Evolutionary conservation across 2,113 vertebrate species (phyloP), one percentile per base, ranked within the genome.

Genomic region (Crotalus viridis): DNA sequence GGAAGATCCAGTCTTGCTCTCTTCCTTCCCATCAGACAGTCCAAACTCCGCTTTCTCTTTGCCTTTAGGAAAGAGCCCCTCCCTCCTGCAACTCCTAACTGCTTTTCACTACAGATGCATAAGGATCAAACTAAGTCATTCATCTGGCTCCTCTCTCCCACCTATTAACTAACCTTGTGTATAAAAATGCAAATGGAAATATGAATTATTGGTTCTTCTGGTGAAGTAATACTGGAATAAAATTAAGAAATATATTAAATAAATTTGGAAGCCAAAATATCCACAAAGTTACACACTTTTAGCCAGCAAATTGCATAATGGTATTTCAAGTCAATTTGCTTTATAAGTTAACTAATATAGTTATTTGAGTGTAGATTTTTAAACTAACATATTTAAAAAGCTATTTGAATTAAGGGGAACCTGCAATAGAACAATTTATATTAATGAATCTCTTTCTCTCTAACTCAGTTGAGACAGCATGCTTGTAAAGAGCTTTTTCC

Each of bases 351-450:
- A 92, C 96, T 94, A 95, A 94, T 94, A 39, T 39, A 96, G 91
- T 87, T 91, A 91, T 94, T 95, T 86, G 48, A 19, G 90, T 94
- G 64, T 51, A 61, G 61, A 55, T 94, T 85, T 93, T 95, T 94
- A 46, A 93, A 92, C 22, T 94, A 92, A 86, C 74, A 89, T 85
- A 81, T 90, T 94, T 93, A 94, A 95, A 89, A 88, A 91, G n/a
- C 85, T 24, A 59, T 22, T 52, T 54, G 59, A 15, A 95, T 95
- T 94, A 93, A 59, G 28, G 91, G 69, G 52, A 22, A 93, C 51
- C 90, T 94, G 94, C 56, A 95, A 92, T n/a, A 92, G 43, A 92
- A 12, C 28, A 17, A 93, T 95, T 91, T 93, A 89, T 52, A 94
- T 96, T 89, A 93, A 95, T 93, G 61, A 92, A 56, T 48, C 89